These are phyloP conservation scores for Seira ritae DNA, from an alignment of 2,888 invertebrate genomes.

Conservation along the genomic window DNA sequence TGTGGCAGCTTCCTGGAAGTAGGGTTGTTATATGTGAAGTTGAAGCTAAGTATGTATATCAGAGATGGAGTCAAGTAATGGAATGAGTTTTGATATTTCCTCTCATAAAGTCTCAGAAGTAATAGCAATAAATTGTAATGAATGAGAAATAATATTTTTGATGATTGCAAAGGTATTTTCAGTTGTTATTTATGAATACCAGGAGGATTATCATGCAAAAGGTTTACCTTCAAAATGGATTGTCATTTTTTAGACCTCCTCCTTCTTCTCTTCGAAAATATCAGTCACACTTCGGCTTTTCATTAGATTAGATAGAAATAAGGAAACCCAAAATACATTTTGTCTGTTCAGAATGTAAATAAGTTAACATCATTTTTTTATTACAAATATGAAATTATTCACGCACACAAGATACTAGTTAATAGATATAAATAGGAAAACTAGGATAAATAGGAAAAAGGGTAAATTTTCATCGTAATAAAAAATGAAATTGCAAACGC, in stretches of 20 bases:
- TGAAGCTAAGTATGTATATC: no score
- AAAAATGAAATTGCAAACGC: no score
- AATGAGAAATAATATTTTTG: background rate
- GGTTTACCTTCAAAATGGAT: conserved; percentile 22
- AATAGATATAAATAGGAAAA: no score
- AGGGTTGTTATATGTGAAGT: no score
- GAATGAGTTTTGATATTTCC: conserved; percentile 20
- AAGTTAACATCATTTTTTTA: no score
- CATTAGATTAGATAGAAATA: conserved; percentile 16
- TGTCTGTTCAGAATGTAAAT: no score
- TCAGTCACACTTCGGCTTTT: conserved; percentile 38
- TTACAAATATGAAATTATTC: no score
- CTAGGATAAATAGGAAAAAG: no score
- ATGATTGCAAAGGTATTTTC: background rate
- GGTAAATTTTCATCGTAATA: no score
- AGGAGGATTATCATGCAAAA: background rate
- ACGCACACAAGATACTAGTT: no score
- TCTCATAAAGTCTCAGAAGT: background rate
- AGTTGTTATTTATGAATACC: background rate
- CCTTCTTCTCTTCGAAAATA: conserved; percentile 30
- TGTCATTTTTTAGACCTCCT: conserved; percentile 24
- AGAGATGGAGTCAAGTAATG: background rate
- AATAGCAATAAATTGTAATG: background rate
- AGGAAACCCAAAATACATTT: no score
- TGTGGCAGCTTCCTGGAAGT: background rate